Base-by-base conservation (phyloP, 2,797 vertebrate genomes). In the Nyctibius grandis region DNA sequence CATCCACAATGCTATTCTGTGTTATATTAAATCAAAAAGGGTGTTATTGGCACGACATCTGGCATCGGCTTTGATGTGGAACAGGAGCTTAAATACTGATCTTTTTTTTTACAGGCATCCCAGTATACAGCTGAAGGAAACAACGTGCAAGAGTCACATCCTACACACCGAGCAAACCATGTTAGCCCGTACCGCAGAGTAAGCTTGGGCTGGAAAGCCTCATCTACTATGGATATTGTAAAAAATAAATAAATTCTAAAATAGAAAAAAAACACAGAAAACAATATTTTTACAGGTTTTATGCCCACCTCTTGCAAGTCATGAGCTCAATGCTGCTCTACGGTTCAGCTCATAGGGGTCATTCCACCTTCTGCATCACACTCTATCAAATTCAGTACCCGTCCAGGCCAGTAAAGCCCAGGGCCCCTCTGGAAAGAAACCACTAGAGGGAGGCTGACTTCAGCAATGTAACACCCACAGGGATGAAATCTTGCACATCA, bases 401-500 rank as follows among this genome's bases (percentile, higher is more conserved):
- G 4, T 21, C 83, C 78, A 87, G 79, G 29, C 5, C 85, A 45
- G 65, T 4, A 72, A 65, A 91, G 70, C 63, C 69, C 82, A 88
- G 51, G 89, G 56, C 88, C 94, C 93, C 89, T 92, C 61, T 75
- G 77, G 79, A 93, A 91, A 87, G 9, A 89, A 94, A 86, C 96
- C 97, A 89, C 95, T 95, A 97, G 97, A 96, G 96, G 97, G 96
- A 96, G 97, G 95, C 72, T 87, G 89, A 84, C 80, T 91, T 96
- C 96, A 93, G 85, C 87, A 89, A 94, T 85, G 75, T 23, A 78
- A 91, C 78, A 85, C 53, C 75, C 70, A 67, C 36, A 25, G 69
- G 65, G 36, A 84, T 63, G 84, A 78, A 93, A 83, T 28, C 22
- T 47, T 38, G 40, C 36, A 44, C 38, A 19, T n/a, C 28, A 14